Evolutionary conservation across 2,888 invertebrate species (phyloP).

Genomic region (Camptogramma bilineatum): DNA sequence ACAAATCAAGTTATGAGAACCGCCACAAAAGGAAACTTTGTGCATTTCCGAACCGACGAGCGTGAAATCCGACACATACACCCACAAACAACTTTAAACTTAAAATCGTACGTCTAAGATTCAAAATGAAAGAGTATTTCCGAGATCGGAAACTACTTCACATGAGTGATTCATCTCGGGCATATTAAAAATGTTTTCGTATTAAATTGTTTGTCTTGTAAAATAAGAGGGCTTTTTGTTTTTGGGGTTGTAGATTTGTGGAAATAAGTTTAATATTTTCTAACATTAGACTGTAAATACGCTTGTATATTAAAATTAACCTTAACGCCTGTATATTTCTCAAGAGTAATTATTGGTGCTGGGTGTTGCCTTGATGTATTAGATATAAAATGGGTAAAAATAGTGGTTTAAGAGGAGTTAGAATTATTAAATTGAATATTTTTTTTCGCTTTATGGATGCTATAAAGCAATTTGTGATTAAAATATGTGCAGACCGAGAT

Average conservation of each 20-base stretch:
- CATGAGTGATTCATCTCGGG: constrained; percentile 60
- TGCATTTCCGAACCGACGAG: constrained; percentile 82
- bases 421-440: too few species aligned
- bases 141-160: constrained; percentile 46
- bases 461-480: too few species aligned
- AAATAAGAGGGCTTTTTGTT: constrained; percentile 30
- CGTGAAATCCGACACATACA: constrained; percentile 75
- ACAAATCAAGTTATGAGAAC: constrained; percentile 85
- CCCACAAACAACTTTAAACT: constrained; percentile 51
- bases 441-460: too few species aligned
- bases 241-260: constrained; percentile 2
- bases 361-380: not conserved
- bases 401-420: too few species aligned
- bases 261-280: not conserved
- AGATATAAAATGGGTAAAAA: not conserved
- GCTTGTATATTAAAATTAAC: constrained; percentile 6
- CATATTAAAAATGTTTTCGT: constrained; percentile 63
- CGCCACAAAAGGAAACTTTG: constrained; percentile 85
- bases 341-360: not conserved
- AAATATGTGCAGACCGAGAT: too few species aligned
- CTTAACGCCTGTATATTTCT: constrained; percentile 5
- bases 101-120: constrained; percentile 54
- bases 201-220: constrained; percentile 52
- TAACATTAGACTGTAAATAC: not conserved
- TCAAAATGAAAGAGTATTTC: constrained; percentile 34